Evolutionary conservation across 1,140 invertebrate genomes (phyloP), one percentile per base, ranked within the genome.

Genomic region (Drosophila tropicalis): DNA sequence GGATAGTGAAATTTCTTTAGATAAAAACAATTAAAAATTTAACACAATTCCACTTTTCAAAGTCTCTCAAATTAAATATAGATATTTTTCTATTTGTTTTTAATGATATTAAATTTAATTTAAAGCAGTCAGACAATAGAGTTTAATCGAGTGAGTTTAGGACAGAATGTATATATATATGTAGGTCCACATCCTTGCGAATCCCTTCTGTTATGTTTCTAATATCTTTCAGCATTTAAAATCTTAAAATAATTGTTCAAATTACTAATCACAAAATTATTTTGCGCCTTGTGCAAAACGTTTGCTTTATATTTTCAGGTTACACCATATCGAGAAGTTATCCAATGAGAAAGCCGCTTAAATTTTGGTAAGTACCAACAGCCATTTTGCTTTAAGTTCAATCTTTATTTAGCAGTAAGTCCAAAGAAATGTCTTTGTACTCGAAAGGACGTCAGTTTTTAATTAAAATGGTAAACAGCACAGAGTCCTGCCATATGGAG

Each of bases 261-360:
- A 75, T 81, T 75, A 86, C 83, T 91, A 91, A 91, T 91, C 90
- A 67, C 70, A 70, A 60, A 56, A 62, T 85, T 72, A 71, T 71
- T 76, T 83, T 89, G 83, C 83, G 81, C 77, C 62, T 32, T 62
- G 84, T 87, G 84, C 84, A 74, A 69, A 73, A 63, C 63, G 67
- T 80, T 54, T 87, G 76, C 77, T 87, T 67, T 87, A 32, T 91
- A 69, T 44, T 91, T 91, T 44, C 87, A 91, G 90, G 90, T 91
- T 91, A 91, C 90, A 91, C 90, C 90, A 91, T 91, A 91, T 91
- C 90, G 90, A 91, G 90, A 91, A 91, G 86, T 91, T 91, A 91
- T 91, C 90, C 90, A 91, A 91, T 91, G 90, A 91, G 86, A 91
- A 91, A 89, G 90, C 90, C 90, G 90, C 90, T 89, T 89, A 91